Conservation (phyloP, 2,113 vertebrate genomes). For the Chaetorhynchus papuensis region DNA sequence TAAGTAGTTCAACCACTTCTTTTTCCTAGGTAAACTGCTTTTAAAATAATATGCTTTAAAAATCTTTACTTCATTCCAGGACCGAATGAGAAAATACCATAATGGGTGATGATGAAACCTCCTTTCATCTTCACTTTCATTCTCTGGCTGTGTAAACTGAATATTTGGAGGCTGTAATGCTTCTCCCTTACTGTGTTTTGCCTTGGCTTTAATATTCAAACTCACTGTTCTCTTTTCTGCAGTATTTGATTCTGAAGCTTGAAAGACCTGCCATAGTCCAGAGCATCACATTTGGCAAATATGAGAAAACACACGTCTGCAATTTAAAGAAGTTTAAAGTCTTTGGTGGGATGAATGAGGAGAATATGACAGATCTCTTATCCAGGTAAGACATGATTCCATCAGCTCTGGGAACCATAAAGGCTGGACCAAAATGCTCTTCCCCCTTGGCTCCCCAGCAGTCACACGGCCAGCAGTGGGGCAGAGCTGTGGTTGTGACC, state of each 20-base stretch:
- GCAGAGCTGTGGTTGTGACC: neutral
- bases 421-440: conserved; percentile 6
- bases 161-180: neutral
- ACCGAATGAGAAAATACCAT: neutral
- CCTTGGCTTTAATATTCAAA: neutral
- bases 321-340: conserved; percentile 99
- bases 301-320: conserved; percentile 98
- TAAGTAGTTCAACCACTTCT: neutral
- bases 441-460: neutral
- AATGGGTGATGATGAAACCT: too few species aligned
- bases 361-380: conserved; percentile 98
- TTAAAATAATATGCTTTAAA: neutral
- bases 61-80: neutral
- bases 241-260: conserved; percentile 97
- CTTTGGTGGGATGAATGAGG: conserved; percentile 98
- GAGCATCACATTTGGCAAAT: conserved; percentile 98
- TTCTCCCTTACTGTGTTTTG: neutral
- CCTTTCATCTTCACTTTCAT: neutral
- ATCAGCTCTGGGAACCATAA: neutral
- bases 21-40: neutral
- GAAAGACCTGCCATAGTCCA: conserved; percentile 96
- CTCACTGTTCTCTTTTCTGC: conserved; percentile 3
- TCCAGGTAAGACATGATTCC: conserved; percentile 83
- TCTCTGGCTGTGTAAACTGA: neutral
- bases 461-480: neutral